Base-by-base conservation (phyloP, 2,797 vertebrate genomes). In the Pipistrellus pipistrellus region DNA sequence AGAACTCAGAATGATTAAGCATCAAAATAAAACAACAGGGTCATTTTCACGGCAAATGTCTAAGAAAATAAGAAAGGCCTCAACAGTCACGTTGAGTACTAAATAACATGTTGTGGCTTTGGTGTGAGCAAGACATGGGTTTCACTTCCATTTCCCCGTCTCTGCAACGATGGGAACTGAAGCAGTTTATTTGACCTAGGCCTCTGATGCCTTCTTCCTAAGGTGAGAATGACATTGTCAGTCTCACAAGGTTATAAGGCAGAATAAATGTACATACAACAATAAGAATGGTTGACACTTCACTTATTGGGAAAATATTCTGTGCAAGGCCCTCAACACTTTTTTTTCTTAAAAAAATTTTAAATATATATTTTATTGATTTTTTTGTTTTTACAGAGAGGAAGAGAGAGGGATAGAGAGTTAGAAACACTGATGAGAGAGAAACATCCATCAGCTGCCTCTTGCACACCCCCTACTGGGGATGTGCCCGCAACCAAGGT, bases 1-100 rank as follows among this genome's bases (percentile, higher is more conserved):
- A 10, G 66, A 92, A 93, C 71, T 59, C 20, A 17, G 57, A 85
- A 83, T 20, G 14, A 90, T 95, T 90, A 95, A 88, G 78, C 59
- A 88, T 84, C 66, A 84, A 96, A 96, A 92, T 73, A 64, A 92
- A 92, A 85, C 53, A 88, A 46, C 17, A 35, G 41, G 35, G 57
- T 53, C 15, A 57, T 83, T 95, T 96, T 91, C 48, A 82, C 48
- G 10, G 59, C 80, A 94, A 95, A 83, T 25, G 3, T 85, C 51
- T 83, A 14, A 85, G 30, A 90, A 93, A 95, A 51, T 55, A 80
- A 84, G 25, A 89, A 53, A 97, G 23, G 21, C 20, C 8, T 51
- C 27, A 35, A 35, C 2, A 85, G 21, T 41, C 12, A 41, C 35
- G 68, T 2, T 55, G 48, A 55, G 10, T 4, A 55, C 53, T 72